Conservation (phyloP, 2,888 invertebrate genomes). For the Andrena flavipes region DNA sequence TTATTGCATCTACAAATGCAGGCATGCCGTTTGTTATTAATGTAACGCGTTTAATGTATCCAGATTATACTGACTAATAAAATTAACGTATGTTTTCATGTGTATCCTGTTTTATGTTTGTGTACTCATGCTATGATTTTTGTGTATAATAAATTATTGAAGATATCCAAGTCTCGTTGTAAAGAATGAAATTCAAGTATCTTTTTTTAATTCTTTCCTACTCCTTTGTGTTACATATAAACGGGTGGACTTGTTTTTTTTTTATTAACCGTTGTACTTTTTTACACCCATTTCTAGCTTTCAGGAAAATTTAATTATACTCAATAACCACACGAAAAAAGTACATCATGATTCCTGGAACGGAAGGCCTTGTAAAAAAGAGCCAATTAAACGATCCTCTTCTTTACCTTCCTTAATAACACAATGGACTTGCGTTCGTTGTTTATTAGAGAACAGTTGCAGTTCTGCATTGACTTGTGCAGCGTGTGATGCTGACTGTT, state of each 20-base stretch:
- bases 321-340: slow-evolving; percentile 65
- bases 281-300: slow-evolving; percentile 57
- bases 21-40: slow-evolving; percentile 10
- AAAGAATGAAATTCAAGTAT: background rate
- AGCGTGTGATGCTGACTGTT: slow-evolving; percentile 88
- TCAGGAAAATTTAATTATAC: slow-evolving; percentile 49
- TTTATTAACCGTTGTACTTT: background rate
- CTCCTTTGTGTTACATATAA: background rate
- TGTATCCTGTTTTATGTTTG: background rate
- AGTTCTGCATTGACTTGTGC: slow-evolving; percentile 89
- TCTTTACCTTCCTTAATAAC: slow-evolving; percentile 81
- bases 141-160: background rate
- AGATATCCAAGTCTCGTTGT: background rate
- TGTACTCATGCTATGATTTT: background rate
- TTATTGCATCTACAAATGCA: slow-evolving; percentile 44
- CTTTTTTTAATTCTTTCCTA: slow-evolving; percentile 16
- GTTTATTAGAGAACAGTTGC: slow-evolving; percentile 90
- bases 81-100: background rate
- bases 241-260: background rate
- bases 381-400: slow-evolving; percentile 75
- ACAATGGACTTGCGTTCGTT: slow-evolving; percentile 90
- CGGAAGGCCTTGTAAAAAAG: slow-evolving; percentile 65
- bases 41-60: background rate
- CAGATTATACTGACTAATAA: background rate
- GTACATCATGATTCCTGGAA: slow-evolving; percentile 80